Evolutionary conservation across 2,888 invertebrate genomes (phyloP).

Genomic region (Zootermopsis nevadensis): DNA sequence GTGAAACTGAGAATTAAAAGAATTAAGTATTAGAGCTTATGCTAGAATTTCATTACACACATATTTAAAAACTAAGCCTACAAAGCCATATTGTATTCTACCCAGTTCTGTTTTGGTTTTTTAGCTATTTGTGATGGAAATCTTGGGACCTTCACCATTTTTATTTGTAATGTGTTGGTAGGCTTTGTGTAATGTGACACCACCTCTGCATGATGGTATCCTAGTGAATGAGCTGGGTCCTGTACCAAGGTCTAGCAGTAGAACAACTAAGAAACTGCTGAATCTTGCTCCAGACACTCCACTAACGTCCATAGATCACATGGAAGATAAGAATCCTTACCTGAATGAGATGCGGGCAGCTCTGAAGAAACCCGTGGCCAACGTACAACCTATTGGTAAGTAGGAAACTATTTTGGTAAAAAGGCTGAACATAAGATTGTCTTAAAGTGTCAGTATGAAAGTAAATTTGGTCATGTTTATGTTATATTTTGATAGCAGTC

Average conservation of each 20-base stretch:
- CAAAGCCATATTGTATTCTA: too few relatives aligned
- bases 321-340: conserved; percentile 37
- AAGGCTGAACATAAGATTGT: not conserved
- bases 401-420: not conserved
- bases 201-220: conserved; percentile 18
- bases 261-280: conserved; percentile 38
- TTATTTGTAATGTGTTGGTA: not conserved
- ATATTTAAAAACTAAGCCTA: too few relatives aligned
- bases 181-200: conserved; percentile 38
- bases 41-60: too few relatives aligned
- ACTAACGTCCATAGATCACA: not conserved
- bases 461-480: not conserved
- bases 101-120: too few relatives aligned
- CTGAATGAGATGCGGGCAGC: conserved; percentile 41
- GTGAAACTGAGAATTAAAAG: too few relatives aligned
- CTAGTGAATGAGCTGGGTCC: conserved; percentile 43
- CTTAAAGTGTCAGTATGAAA: not conserved
- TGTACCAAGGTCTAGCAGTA: not conserved
- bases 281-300: conserved; percentile 30
- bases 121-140: too few relatives aligned
- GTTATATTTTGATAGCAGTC: not conserved
- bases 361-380: conserved; percentile 43
- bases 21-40: too few relatives aligned
- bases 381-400: conserved; percentile 22
- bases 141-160: not conserved